phyloP scores from a whole-genome alignment of 2,113 vertebrate genomes.

The Megaleporinus macrocephalus region DNA sequence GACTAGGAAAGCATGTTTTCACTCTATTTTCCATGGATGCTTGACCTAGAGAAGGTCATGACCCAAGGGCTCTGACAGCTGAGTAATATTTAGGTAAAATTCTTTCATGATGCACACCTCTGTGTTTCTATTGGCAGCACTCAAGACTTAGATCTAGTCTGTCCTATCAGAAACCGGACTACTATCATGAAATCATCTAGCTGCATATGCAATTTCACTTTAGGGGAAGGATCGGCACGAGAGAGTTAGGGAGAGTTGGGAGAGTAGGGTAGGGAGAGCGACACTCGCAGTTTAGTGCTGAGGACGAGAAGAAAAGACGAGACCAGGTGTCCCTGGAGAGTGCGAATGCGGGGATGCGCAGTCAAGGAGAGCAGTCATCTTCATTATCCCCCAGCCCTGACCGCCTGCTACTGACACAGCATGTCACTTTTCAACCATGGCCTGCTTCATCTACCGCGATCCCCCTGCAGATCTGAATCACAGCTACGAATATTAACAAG shows the following conservation, averaged over 20 bases:
- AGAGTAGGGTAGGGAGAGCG: background rate
- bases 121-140: too few species aligned
- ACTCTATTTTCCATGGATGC: too few species aligned
- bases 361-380: constrained; percentile 28
- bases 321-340: constrained; percentile 1
- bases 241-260: background rate
- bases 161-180: background rate
- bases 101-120: too few species aligned
- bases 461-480: constrained; percentile 25
- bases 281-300: background rate
- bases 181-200: background rate
- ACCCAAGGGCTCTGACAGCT: too few species aligned
- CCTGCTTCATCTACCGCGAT: constrained; percentile 42
- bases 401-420: background rate
- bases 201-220: too few species aligned
- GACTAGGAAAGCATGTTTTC: too few species aligned
- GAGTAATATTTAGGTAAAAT: too few species aligned
- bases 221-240: background rate
- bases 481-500: constrained; percentile 48
- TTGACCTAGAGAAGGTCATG: too few species aligned
- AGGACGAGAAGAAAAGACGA: background rate
- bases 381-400: constrained; percentile 23
- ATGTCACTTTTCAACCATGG: background rate
- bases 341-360: constrained; percentile 1
- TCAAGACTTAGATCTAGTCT: too few species aligned